A percentile compares a stretch with the other conserved stretches of the same genome.
Conservation (phyloP, 1,140 invertebrate genomes). For the Atta texana region DNA sequence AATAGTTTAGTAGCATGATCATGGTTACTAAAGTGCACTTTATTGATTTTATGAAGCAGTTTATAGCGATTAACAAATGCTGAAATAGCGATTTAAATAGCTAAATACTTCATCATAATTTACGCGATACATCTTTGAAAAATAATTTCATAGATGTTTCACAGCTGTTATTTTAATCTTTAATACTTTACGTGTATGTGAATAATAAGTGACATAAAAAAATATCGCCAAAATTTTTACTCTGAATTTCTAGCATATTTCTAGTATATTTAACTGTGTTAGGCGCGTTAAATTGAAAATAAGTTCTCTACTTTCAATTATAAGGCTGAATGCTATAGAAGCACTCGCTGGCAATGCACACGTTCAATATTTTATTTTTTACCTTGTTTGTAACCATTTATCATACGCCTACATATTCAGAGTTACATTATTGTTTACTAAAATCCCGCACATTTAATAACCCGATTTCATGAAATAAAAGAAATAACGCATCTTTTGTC, state of each 20-base stretch:
- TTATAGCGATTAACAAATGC: constrained; percentile 33
- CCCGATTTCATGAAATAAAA: neutral
- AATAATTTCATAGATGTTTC: constrained; percentile 12
- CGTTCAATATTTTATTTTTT: constrained; percentile 71
- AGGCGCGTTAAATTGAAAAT: constrained; percentile 20
- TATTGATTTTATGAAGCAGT: constrained; percentile 16
- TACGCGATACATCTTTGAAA: constrained; percentile 22
- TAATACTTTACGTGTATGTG: constrained; percentile 13
- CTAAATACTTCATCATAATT: constrained; percentile 8
- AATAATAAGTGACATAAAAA: neutral
- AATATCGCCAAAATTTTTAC: neutral
- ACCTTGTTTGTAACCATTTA: constrained; percentile 69
- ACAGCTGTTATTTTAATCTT: constrained; percentile 33
- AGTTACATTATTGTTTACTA: constrained; percentile 34
- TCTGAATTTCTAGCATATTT: neutral
- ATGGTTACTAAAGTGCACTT: constrained; percentile 55
- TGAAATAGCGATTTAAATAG: constrained; percentile 50
- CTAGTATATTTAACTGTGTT: neutral
- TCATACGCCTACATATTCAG: constrained; percentile 63
- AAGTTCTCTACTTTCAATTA: constrained; percentile 56
- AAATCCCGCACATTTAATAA: constrained; percentile 34
- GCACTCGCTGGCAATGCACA: constrained; percentile 85
- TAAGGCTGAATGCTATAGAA: constrained; percentile 78
- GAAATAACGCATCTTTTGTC: neutral
- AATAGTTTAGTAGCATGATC: constrained; percentile 59